A percentile compares a stretch with the other conserved stretches of the same genome.
Conservation (phyloP, 2,797 vertebrate species). For the Odontamblyopus lacepedii region DNA sequence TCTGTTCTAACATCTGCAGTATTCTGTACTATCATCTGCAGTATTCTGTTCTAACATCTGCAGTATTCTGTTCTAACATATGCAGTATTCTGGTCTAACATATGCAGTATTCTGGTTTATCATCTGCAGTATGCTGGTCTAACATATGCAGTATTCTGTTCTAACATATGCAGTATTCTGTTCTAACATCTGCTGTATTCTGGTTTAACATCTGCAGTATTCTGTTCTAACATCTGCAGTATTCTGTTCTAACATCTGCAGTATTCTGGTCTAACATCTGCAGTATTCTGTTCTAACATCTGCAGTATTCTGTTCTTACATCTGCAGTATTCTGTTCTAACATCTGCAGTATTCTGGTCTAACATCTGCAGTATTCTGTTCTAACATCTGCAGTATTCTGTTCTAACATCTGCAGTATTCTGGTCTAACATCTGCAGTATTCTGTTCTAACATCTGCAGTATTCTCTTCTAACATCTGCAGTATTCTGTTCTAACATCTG, state of each 20-base stretch:
- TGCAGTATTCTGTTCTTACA: not conserved
- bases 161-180: not conserved
- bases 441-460: not conserved
- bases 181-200: not conserved
- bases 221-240: no score
- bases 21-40: no score
- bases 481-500: not conserved
- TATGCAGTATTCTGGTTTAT: no score
- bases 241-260: no score
- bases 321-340: no score
- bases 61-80: not conserved
- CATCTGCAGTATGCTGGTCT: not conserved
- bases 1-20: no score
- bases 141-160: no score
- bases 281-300: no score
- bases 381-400: not conserved
- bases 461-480: no score
- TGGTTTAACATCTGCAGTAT: no score
- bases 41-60: not conserved
- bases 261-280: not conserved
- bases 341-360: not conserved
- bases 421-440: no score
- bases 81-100: not conserved
- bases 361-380: no score
- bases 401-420: not conserved